A percentile compares a stretch with the other conserved stretches of the same genome.
phyloP scores from a whole-genome alignment of 2,113 vertebrate genomes.

The Nothobranchius kuhntae region DNA sequence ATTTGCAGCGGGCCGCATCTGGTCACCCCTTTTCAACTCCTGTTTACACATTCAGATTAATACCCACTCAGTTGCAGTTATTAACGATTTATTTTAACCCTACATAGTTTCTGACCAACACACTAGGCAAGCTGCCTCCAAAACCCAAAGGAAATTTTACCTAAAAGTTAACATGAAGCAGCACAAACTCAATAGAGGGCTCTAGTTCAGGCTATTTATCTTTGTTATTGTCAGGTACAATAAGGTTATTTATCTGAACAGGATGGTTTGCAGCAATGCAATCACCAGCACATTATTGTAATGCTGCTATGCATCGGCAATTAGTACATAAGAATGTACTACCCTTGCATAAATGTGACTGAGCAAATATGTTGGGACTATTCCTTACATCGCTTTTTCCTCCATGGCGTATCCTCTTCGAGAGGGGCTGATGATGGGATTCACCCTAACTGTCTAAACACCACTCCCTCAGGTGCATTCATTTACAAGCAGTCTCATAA shows the following conservation, averaged over 20 bases:
- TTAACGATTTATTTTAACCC: not conserved
- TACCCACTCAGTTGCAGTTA: too few species aligned
- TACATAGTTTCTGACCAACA: not conserved
- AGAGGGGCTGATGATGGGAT: constrained; percentile 52
- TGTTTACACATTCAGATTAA: too few species aligned
- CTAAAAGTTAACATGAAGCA: constrained; percentile 20
- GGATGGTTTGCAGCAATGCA: constrained; percentile 33
- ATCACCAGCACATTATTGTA: constrained; percentile 48
- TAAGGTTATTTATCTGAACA: constrained; percentile 55
- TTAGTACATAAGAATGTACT: constrained; percentile 58
- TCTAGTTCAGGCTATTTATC: constrained; percentile 42
- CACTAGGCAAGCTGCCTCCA: constrained; percentile 5
- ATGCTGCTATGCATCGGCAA: constrained; percentile 46
- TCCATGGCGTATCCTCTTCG: constrained; percentile 31
- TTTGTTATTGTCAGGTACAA: constrained; percentile 56
- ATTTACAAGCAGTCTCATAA: constrained; percentile 55
- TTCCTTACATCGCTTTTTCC: constrained; percentile 21
- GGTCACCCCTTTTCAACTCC: too few species aligned
- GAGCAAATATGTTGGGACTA: constrained; percentile 47
- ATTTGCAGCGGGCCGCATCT: too few species aligned
- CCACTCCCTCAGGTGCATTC: constrained; percentile 52
- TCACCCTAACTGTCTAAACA: constrained; percentile 58
- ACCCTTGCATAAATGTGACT: constrained; percentile 59
- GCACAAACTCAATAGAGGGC: constrained; percentile 14
- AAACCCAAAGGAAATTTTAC: constrained; percentile 10